Conservation (phyloP, 2,113 vertebrate species). For the Leptobrachium ailaonicum region DNA sequence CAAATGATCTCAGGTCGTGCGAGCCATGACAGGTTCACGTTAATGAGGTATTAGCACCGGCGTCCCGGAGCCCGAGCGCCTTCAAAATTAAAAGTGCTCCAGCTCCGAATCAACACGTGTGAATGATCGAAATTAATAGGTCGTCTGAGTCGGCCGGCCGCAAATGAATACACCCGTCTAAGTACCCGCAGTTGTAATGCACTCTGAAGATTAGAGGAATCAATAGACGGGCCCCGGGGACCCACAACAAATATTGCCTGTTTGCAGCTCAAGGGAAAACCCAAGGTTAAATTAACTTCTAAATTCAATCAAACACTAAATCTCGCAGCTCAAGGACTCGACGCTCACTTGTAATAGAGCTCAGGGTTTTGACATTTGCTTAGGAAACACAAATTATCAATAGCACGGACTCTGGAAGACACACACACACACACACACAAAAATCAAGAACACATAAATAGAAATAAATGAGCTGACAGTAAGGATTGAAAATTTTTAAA, state of each 20-base stretch:
- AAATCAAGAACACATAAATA: conserved; percentile 26
- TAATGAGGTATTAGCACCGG: too few species aligned
- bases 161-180: conserved; percentile 42
- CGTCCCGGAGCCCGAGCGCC: too few species aligned
- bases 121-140: neutral
- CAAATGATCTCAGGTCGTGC: too few species aligned
- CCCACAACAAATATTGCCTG: conserved; percentile 41
- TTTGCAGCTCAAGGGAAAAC: conserved; percentile 17
- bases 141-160: conserved; percentile 5
- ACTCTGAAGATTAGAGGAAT: conserved; percentile 46
- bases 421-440: neutral
- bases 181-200: conserved; percentile 38
- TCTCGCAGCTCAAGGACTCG: neutral
- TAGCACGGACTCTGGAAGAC: neutral
- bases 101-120: neutral
- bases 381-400: conserved; percentile 13
- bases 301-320: conserved; percentile 48
- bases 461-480: conserved; percentile 14
- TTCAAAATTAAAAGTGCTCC: too few species aligned
- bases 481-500: neutral
- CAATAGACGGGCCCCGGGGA: conserved; percentile 43
- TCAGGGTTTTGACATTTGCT: conserved; percentile 6
- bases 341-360: neutral
- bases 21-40: too few species aligned
- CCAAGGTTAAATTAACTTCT: conserved; percentile 47